These are phyloP conservation scores for Lophius americanus DNA, from an alignment of 2,797 vertebrate genomes.

Conservation along the genomic window DNA sequence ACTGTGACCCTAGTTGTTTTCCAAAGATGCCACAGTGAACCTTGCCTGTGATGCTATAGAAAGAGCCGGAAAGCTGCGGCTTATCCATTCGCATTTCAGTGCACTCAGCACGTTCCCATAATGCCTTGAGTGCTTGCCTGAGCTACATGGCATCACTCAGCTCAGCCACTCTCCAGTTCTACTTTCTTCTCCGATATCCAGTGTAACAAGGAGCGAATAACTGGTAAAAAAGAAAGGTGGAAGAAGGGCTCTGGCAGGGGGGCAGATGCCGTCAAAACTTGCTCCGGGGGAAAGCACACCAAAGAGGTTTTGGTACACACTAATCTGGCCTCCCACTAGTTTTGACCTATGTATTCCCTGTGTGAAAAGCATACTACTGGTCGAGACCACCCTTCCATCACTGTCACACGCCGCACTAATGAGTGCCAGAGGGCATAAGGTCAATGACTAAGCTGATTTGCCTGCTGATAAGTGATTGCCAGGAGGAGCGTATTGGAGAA, in stretches of 20 bases:
- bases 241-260: slow-evolving; percentile 30
- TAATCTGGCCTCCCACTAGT: slow-evolving; percentile 76
- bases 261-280: slow-evolving; percentile 44
- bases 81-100: slow-evolving; percentile 73
- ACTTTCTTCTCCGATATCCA: slow-evolving; percentile 60
- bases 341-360: slow-evolving; percentile 84
- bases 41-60: slow-evolving; percentile 47
- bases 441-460: slow-evolving; percentile 89
- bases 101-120: slow-evolving; percentile 73
- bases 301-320: slow-evolving; percentile 62
- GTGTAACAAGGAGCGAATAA: slow-evolving; percentile 63
- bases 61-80: slow-evolving; percentile 63
- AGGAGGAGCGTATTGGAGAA: slow-evolving; percentile 44
- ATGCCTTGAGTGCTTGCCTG: slow-evolving; percentile 73
- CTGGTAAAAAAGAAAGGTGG: slow-evolving; percentile 30
- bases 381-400: slow-evolving; percentile 85
- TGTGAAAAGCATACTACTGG: slow-evolving; percentile 82
- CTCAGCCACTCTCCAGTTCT: slow-evolving; percentile 58
- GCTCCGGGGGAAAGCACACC: slow-evolving; percentile 60
- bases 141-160: slow-evolving; percentile 73
- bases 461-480: slow-evolving; percentile 84
- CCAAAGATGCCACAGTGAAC: slow-evolving; percentile 42
- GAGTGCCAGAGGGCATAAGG: slow-evolving; percentile 82
- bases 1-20: slow-evolving; percentile 28
- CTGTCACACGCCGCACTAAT: slow-evolving; percentile 85